Conservation (phyloP, 2,797 vertebrate species). For the Anableps anableps region DNA sequence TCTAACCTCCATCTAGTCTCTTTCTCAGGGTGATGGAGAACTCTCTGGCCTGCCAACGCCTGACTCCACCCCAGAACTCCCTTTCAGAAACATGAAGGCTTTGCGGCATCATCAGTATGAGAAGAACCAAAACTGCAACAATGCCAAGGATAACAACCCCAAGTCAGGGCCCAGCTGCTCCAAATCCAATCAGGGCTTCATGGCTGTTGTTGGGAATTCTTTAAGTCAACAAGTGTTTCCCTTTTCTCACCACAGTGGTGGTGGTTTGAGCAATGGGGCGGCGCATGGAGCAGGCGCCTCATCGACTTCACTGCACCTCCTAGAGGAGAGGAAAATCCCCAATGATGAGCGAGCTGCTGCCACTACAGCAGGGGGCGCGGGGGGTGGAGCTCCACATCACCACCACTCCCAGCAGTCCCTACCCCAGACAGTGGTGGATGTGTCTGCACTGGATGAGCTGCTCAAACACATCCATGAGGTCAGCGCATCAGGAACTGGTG, state of each 20-base stretch:
- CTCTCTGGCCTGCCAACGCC: conserved; percentile 86
- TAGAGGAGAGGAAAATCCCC: conserved; percentile 64
- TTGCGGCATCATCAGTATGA: conserved; percentile 78
- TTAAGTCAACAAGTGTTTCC: conserved; percentile 69
- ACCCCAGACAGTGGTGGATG: conserved; percentile 78
- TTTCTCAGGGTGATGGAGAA: conserved; percentile 74
- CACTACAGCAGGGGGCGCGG: neutral
- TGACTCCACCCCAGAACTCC: conserved; percentile 84
- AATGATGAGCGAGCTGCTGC: conserved; percentile 63
- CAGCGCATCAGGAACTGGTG: conserved; percentile 69
- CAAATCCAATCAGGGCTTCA: conserved; percentile 44
- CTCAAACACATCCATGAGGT: conserved; percentile 85
- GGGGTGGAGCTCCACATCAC: conserved; percentile 10
- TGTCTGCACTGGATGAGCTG: conserved; percentile 86
- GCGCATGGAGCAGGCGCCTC: conserved; percentile 37
- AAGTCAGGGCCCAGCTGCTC: conserved; percentile 43
- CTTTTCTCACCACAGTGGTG: conserved; percentile 59
- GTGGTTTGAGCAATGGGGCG: conserved; percentile 55
- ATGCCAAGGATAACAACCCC: conserved; percentile 65
- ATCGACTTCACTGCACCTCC: conserved; percentile 58
- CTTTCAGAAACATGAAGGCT: conserved; percentile 79
- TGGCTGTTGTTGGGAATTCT: conserved; percentile 54
- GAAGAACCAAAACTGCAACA: conserved; percentile 84
- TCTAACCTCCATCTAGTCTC: conserved; percentile 43
- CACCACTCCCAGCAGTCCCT: conserved; percentile 74